phyloP scores from a whole-genome alignment of 2,888 invertebrate genomes.

The Mimachlamys varia region DNA sequence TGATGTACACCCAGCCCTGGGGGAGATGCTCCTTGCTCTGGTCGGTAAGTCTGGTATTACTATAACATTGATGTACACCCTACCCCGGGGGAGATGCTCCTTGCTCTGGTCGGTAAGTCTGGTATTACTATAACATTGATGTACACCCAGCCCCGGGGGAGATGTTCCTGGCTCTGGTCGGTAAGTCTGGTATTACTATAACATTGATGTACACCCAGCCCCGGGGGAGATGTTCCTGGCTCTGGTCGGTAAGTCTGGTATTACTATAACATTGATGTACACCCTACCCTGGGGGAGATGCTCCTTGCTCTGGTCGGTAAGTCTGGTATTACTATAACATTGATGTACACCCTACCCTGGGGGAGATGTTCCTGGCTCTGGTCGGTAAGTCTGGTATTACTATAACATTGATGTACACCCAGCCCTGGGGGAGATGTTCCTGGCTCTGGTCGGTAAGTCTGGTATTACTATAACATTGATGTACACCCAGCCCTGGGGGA shows the following conservation, averaged over 20 bases:
- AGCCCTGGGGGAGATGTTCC: constrained; percentile 94
- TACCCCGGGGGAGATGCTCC: constrained; percentile 94
- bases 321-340: constrained; percentile 81
- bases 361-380: constrained; percentile 92
- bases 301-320: constrained; percentile 85
- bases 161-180: constrained; percentile 88
- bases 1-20: constrained; percentile 96
- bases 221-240: constrained; percentile 95
- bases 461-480: constrained; percentile 88
- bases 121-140: constrained; percentile 88
- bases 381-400: background rate
- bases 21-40: constrained; percentile 92
- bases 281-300: constrained; percentile 97
- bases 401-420: constrained; percentile 98
- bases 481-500: constrained; percentile 97
- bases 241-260: background rate
- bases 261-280: constrained; percentile 93
- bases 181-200: no score
- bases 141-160: constrained; percentile 97
- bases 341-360: constrained; percentile 96
- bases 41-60: background rate
- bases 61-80: constrained; percentile 98
- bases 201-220: constrained; percentile 97
- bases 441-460: constrained; percentile 83
- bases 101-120: constrained; percentile 83